Evolutionary conservation across 2,113 vertebrate genomes (phyloP), one percentile per base, ranked within the genome.

Genomic region (Malaclemys terrapin): DNA sequence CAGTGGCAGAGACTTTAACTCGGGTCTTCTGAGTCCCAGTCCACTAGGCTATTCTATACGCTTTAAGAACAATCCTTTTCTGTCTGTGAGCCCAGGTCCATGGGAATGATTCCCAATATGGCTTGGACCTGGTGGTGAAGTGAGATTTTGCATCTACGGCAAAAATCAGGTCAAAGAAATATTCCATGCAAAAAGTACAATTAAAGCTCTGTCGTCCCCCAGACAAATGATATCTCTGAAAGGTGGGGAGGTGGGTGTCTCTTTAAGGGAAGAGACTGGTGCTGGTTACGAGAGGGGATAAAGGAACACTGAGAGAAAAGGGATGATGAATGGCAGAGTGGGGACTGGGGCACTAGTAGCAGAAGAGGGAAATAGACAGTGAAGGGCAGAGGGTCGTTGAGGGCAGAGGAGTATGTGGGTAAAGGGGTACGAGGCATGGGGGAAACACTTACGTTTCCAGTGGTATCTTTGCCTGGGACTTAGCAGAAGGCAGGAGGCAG

Each of bases 401-500:
- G 42, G 65, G 54, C 31, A 12, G n/a, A 72, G 24, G n/a, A 42
- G 65, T 25, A 78, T 35, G n/a, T n/a, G 47, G 27, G 27, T 35
- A 20, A 31, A 29, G 47, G n/a, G 49, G 22, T 54, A 12, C 24
- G 8, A 42, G 35, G 20, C 84, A 31, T 38, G 11, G 87, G 22
- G 25, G 50, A 11, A 84, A 86, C 90, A 98, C 99, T 99, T 97
- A 99, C 99, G 98, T 99, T 96, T 99, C 99, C 93, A 98, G 98
- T 8, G 99, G 98, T 97, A 99, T 99, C 98, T 97, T 98, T 88
- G 97, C 98, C 98, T 99, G 99, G 22, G 98, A 98, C 65, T 95
- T 80, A 0, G 98, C 88, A 4, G 96, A 89, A 79, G 97, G 93
- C 96, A 98, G 96, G 75, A 98, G 82, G 52, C 96, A 89, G 78